Conservation (phyloP, 2,888 invertebrate genomes). For the Terebella lapidaria region DNA sequence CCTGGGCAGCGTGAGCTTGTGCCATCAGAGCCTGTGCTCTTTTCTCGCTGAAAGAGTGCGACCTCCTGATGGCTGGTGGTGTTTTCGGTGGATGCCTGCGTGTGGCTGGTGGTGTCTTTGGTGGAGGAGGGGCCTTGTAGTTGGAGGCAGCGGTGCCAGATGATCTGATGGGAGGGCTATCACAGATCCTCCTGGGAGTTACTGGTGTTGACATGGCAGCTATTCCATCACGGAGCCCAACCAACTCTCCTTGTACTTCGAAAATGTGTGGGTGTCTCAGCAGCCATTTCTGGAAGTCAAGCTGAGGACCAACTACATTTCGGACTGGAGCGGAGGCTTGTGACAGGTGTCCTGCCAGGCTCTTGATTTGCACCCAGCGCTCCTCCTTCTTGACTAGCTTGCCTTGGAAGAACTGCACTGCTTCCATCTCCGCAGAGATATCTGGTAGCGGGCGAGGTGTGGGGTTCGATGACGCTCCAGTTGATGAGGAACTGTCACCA, state of each 20-base stretch:
- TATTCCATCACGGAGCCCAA: constrained; percentile 39
- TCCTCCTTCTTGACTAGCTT: constrained; percentile 91
- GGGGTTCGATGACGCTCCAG: constrained; percentile 35
- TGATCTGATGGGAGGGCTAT: neutral
- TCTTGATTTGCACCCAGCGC: constrained; percentile 94
- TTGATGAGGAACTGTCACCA: neutral
- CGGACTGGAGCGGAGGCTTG: constrained; percentile 67
- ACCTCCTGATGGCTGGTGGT: constrained; percentile 22
- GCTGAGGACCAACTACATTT: constrained; percentile 47
- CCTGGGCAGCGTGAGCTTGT: neutral
- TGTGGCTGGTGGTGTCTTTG: constrained; percentile 12
- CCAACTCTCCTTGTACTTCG: constrained; percentile 50
- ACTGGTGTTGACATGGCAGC: constrained; percentile 20
- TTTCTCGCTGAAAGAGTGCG: constrained; percentile 21
- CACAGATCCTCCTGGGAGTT: neutral
- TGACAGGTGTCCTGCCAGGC: constrained; percentile 90
- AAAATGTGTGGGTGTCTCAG: constrained; percentile 52
- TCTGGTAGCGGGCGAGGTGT: constrained; percentile 30
- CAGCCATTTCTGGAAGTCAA: constrained; percentile 50
- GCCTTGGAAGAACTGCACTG: constrained; percentile 93
- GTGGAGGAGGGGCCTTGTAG: constrained; percentile 4
- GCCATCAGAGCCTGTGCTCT: constrained; percentile 9
- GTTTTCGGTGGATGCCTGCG: constrained; percentile 19
- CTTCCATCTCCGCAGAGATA: constrained; percentile 71
- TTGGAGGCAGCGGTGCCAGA: neutral